Conservation (phyloP, 2,888 invertebrate genomes). For the Pollenia angustigena region DNA sequence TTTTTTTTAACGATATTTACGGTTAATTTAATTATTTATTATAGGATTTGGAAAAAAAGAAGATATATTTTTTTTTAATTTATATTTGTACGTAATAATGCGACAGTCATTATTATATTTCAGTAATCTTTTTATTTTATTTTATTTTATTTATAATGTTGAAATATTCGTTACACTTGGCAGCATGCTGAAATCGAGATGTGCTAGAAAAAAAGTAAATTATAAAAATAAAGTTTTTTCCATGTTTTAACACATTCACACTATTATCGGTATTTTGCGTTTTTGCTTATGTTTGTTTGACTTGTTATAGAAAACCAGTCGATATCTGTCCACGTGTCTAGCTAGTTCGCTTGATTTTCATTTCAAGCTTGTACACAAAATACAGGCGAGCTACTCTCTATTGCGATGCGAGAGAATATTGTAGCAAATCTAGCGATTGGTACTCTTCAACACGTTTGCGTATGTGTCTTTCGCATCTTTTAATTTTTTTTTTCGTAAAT, state of each 20-base stretch:
- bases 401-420: too few relatives aligned
- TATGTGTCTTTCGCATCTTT: too few relatives aligned
- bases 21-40: slow-evolving; percentile 34
- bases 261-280: too few relatives aligned
- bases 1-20: slow-evolving; percentile 2
- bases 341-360: too few relatives aligned
- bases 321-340: too few relatives aligned
- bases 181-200: slow-evolving; percentile 20
- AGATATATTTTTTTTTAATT: slow-evolving; percentile 13
- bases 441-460: too few relatives aligned
- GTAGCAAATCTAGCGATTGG: too few relatives aligned
- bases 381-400: too few relatives aligned
- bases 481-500: too few relatives aligned
- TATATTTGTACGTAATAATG: slow-evolving; percentile 22
- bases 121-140: slow-evolving; percentile 1
- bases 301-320: too few relatives aligned
- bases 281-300: too few relatives aligned
- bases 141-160: slow-evolving; percentile 2
- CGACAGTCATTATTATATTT: slow-evolving; percentile 47
- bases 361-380: background rate
- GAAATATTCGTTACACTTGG: slow-evolving; percentile 53
- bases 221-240: background rate
- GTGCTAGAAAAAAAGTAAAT: slow-evolving; percentile 18
- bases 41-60: background rate
- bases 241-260: too few relatives aligned